These are phyloP conservation scores for Smutsia temminckii DNA, from an alignment of 2,797 vertebrate species.

Conservation along the genomic window DNA sequence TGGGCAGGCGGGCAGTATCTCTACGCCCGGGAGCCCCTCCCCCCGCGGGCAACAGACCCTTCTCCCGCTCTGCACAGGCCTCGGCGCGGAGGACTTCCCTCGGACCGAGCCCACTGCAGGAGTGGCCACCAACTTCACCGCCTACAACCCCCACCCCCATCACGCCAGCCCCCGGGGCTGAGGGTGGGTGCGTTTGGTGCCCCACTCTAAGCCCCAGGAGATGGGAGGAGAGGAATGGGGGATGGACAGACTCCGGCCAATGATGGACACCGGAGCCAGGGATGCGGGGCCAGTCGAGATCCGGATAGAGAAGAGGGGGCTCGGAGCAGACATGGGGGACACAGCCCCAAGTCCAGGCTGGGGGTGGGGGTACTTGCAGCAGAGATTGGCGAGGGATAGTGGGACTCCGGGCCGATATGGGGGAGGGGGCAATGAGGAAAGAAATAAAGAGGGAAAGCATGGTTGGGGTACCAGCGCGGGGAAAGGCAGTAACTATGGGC, in stretches of 20 bases:
- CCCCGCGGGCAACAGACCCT: slow-evolving; percentile 56
- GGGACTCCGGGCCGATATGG: slow-evolving; percentile 63
- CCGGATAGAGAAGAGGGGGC: slow-evolving; percentile 8
- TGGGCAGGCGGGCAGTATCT: slow-evolving; percentile 62
- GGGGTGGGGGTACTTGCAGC: slow-evolving; percentile 70
- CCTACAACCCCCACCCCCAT: not conserved
- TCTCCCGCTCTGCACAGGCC: slow-evolving; percentile 47
- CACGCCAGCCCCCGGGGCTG: slow-evolving; percentile 50
- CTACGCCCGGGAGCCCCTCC: slow-evolving; percentile 65
- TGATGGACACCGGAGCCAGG: slow-evolving; percentile 42
- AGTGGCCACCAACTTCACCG: slow-evolving; percentile 72
- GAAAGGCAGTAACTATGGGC: slow-evolving; percentile 47
- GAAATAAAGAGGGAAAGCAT: slow-evolving; percentile 59
- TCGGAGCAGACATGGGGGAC: slow-evolving; percentile 40
- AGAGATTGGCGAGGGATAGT: slow-evolving; percentile 39
- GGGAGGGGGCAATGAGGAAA: slow-evolving; percentile 65
- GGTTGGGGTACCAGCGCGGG: slow-evolving; percentile 23
- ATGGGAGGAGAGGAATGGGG: slow-evolving; percentile 25
- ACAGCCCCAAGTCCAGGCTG: slow-evolving; percentile 64
- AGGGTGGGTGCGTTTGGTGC: slow-evolving; percentile 58
- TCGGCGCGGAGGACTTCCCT: slow-evolving; percentile 63
- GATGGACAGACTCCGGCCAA: slow-evolving; percentile 59
- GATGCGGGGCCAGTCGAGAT: not conserved
- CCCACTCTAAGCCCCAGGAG: slow-evolving; percentile 30
- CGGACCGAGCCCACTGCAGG: slow-evolving; percentile 37